phyloP scores from a whole-genome alignment of 2,113 vertebrate species.

The Opisthocomus hoazin region DNA sequence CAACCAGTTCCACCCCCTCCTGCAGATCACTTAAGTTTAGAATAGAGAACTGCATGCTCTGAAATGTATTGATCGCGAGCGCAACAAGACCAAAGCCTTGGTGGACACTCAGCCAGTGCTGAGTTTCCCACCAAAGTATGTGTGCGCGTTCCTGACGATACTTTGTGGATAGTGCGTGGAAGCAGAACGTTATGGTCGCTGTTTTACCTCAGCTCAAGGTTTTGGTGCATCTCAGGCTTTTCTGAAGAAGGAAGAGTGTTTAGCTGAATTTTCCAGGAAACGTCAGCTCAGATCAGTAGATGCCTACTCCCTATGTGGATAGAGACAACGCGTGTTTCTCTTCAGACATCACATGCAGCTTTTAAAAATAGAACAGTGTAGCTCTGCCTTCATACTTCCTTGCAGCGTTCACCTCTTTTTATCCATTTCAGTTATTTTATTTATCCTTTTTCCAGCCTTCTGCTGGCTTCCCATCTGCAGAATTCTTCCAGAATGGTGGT shows the following conservation, averaged over 20 bases:
- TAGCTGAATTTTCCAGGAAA: neutral
- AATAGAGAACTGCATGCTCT: neutral
- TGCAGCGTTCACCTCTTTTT: neutral
- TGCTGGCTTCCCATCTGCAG: neutral
- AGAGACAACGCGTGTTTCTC: neutral
- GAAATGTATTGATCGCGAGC: neutral
- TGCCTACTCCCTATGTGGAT: neutral
- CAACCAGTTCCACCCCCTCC: neutral
- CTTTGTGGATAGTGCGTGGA: neutral
- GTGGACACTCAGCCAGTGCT: neutral
- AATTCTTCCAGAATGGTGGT: neutral
- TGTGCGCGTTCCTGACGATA: neutral
- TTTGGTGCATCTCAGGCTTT: neutral
- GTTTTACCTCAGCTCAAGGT: neutral
- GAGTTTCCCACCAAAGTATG: neutral
- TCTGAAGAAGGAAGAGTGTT: neutral
- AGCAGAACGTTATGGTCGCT: neutral
- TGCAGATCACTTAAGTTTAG: neutral
- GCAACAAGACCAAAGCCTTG: neutral
- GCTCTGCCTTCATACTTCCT: neutral
- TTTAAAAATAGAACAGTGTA: neutral
- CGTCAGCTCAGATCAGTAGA: neutral
- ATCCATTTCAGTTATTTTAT: neutral
- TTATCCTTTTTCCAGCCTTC: neutral
- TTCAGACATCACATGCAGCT: neutral